A percentile compares a stretch with the other conserved stretches of the same genome.
Conservation (phyloP, 2,797 vertebrate species). For the Eleutherodactylus coqui region DNA sequence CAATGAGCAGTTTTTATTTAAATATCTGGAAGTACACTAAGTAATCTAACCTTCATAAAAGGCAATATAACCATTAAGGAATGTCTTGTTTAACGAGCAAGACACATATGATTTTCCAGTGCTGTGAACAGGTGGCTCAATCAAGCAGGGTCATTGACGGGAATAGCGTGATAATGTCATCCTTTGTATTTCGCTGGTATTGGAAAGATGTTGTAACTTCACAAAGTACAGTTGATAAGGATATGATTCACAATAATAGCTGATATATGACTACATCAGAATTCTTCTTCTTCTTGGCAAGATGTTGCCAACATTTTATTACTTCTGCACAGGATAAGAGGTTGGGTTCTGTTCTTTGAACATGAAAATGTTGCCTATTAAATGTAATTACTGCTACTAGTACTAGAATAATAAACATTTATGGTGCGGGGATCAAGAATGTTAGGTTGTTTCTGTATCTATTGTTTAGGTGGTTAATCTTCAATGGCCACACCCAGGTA, state of each 20-base stretch:
- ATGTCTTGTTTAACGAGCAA: conserved; percentile 6
- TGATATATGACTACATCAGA: neutral
- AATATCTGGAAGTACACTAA: neutral
- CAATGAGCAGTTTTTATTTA: neutral
- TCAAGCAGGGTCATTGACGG: conserved; percentile 3
- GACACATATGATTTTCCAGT: neutral
- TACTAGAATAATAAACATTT: neutral
- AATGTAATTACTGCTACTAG: neutral
- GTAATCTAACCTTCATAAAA: neutral
- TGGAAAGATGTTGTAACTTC: conserved; percentile 15
- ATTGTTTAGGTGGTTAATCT: neutral
- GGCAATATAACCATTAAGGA: neutral
- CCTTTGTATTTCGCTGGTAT: neutral
- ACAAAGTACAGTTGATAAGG: neutral
- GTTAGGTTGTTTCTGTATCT: neutral
- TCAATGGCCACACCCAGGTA: neutral
- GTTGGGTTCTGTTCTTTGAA: neutral
- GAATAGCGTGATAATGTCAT: neutral
- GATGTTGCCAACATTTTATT: neutral
- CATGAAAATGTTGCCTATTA: neutral
- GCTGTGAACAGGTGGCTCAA: conserved; percentile 2
- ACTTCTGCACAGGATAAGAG: neutral
- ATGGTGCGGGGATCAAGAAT: neutral
- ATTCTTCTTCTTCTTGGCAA: neutral
- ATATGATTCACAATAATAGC: neutral